Base-by-base conservation (phyloP, 2,888 invertebrate genomes). In the Acheta domesticus region DNA sequence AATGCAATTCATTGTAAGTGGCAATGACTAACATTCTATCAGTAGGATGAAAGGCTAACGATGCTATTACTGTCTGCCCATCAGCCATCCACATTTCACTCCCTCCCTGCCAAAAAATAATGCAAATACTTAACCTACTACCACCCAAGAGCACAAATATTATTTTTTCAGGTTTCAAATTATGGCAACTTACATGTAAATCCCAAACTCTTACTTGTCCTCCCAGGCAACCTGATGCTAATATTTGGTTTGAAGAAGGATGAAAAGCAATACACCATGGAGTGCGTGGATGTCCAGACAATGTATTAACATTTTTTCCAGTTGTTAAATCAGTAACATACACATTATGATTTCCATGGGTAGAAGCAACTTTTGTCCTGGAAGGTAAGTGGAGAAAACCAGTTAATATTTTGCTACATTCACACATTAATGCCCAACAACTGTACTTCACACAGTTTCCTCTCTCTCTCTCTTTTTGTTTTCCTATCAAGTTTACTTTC, bases 131-230 rank as follows among this genome's bases (percentile, higher is more conserved):
- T 73, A 73, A 73, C 73, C 11, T 73, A 73, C 12, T 73, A 14
- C 73, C 11, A 0, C 12, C 19, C 73, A 73, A 20, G 5, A 12
- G 20, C 73, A 73, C 36, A 8, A 36, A 5, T 5, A 36, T 36
- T 23, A n/a, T 36, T 36, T 36, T 36, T 36, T 8, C 36, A 36
- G 36, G 36, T 8, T 36, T 36, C 36, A 36, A 36, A 36, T 36
- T 36, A 36, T 8, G 8, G 36, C 5, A 36, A 86, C 89, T 88
- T 87, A 93, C 93, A 86, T 90, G 90, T 19, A 93, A 87, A 87
- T 96, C 96, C 96, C 96, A 96, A 76, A 96, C 94, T 83, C 96
- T 88, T 78, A 96, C 96, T 90, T 96, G 94, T 12, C 96, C 96
- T 12, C 93, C 95, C 1, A 96, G 90, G 86, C 96, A 96, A 1